These are phyloP conservation scores for Drosophila percnosoma DNA, from an alignment of 2,888 invertebrate genomes.

Conservation along the genomic window DNA sequence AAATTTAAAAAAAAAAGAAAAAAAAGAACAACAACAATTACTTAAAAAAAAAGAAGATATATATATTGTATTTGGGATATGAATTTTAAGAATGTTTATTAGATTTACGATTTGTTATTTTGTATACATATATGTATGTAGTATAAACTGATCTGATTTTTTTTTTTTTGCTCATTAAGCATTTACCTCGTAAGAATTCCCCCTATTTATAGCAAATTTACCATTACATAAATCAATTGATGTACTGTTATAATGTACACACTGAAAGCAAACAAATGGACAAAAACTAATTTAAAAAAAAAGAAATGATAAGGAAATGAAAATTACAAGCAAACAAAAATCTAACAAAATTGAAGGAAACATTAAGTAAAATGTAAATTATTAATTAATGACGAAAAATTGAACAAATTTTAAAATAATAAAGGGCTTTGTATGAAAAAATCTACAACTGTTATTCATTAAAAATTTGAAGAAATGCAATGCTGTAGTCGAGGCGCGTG, in stretches of 20 bases:
- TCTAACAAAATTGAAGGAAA: constrained; percentile 31
- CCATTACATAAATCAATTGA: constrained; percentile 71
- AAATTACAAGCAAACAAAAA: constrained; percentile 30
- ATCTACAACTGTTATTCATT: not conserved
- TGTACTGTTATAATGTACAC: constrained; percentile 78
- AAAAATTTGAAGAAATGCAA: not conserved
- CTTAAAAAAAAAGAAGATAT: constrained; percentile 11
- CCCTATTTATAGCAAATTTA: constrained; percentile 79
- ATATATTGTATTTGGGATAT: constrained; percentile 66
- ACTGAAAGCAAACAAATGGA: constrained; percentile 26
- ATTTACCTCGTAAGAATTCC: constrained; percentile 76
- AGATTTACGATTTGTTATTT: constrained; percentile 79
- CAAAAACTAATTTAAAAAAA: constrained; percentile 33
- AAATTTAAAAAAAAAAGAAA: constrained; percentile 16
- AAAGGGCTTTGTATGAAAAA: constrained; percentile 80
- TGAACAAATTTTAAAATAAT: constrained; percentile 77
- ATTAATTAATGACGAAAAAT: constrained; percentile 71
- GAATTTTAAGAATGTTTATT: constrained; percentile 81
- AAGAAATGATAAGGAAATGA: constrained; percentile 30
- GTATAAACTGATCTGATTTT: constrained; percentile 67
- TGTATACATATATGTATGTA: constrained; percentile 77
- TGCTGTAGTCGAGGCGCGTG: not conserved
- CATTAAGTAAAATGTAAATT: constrained; percentile 70
- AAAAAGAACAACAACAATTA: constrained; percentile 26
- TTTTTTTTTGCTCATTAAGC: constrained; percentile 79